A percentile compares a stretch with the other conserved stretches of the same genome.
phyloP scores from a whole-genome alignment of 2,797 vertebrate genomes.

The Hippoglossus hippoglossus region DNA sequence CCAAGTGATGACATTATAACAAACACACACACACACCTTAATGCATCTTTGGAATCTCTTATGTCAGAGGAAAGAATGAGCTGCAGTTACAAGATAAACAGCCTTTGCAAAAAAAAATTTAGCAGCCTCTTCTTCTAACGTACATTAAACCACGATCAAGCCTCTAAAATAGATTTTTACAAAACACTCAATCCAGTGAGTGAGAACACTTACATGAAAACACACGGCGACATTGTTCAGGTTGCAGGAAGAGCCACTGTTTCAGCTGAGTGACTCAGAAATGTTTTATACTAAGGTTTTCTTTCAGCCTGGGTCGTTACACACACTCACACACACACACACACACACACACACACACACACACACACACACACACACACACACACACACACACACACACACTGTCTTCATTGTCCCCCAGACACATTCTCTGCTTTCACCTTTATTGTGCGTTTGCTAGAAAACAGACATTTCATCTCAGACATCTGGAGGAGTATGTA shows the following conservation, averaged over 20 bases:
- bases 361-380: constrained; percentile 20
- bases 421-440: constrained; percentile 15
- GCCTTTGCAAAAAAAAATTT: background rate
- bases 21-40: background rate
- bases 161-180: constrained; percentile 16
- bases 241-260: constrained; percentile 27
- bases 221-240: constrained; percentile 31
- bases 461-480: constrained; percentile 28
- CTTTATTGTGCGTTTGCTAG: constrained; percentile 22
- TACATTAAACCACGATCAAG: constrained; percentile 12
- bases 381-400: constrained; percentile 24
- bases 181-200: constrained; percentile 14
- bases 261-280: constrained; percentile 43
- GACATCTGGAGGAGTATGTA: constrained; percentile 29
- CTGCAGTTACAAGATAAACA: background rate
- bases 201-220: background rate
- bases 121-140: background rate
- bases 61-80: background rate
- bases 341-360: constrained; percentile 28
- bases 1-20: constrained; percentile 7
- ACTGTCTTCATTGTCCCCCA: constrained; percentile 30
- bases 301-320: constrained; percentile 45
- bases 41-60: background rate
- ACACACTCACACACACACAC: constrained; percentile 17
- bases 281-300: constrained; percentile 57